Evolutionary conservation across 2,888 invertebrate species (phyloP), one percentile per base, ranked within the genome.

Genomic region (Nemapogon koenigi): DNA sequence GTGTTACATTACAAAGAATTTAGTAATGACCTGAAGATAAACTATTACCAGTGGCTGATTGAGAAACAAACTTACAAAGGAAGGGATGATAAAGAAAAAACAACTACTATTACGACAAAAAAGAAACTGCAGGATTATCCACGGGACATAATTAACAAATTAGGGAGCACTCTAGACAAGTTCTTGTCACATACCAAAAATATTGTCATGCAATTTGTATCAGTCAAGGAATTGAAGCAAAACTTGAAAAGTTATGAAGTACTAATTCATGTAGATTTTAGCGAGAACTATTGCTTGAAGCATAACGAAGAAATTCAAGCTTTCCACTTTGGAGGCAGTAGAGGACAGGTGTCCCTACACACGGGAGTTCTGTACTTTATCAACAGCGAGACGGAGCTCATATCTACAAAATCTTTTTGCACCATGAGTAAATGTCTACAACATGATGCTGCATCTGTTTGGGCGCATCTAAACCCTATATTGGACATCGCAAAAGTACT

Each of bases 1-100:
- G 46, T 43, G 40, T 42, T 43, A 14, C 30, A 44, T n/a, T 49
- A 48, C 40, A 37, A 17, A 26, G 47, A 49, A 25, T 48, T 48
- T 46, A 42, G 48, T 43, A 33, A 48, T 19, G 45, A 39, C 17
- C 45, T 42, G 33, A 41, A 28, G 35, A 47, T 48, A 19, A 6
- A 18, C 26, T 48, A 38, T 42, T 46, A 45, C 46, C 45, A 44
- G 41, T 46, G 45, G 46, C 37, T 45, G 42, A 16, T 44, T 16
- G 43, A 44, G 16, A 45, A 40, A 35, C 44, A 45, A 43, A 16
- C 22, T 33, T 40, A 38, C 40, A 43, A 45, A 2, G 52, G 13
- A 17, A 22, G 11, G 18, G 11, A 8, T 13, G 18, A 32, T 11
- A 18, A 32, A 18, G 22, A 32, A 11, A 11, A 10, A 14, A 19